Conservation (phyloP, 2,797 vertebrate genomes). For the Enteromius viviparus region DNA sequence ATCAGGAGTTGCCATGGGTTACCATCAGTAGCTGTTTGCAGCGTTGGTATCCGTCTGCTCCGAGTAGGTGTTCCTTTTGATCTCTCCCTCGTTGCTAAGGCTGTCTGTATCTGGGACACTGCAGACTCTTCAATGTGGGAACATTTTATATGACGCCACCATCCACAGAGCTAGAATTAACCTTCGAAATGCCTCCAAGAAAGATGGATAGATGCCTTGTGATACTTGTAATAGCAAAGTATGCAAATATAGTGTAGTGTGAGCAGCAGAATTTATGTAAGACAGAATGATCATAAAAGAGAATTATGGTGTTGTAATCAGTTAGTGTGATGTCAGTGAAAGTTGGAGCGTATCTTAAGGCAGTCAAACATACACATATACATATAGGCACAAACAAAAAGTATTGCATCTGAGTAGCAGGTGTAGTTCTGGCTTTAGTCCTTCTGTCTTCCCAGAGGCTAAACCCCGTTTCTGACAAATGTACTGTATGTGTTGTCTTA, state of each 20-base stretch:
- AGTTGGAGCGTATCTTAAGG: constrained; percentile 13
- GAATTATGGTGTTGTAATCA: constrained; percentile 1
- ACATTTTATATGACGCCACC: constrained; percentile 54
- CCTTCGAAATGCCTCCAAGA: constrained; percentile 38
- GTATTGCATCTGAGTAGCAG: constrained; percentile 40
- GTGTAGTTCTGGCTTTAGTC: constrained; percentile 46
- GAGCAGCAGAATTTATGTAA: not conserved
- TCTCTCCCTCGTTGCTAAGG: constrained; percentile 61
- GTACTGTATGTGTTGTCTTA: constrained; percentile 38
- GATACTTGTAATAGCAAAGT: constrained; percentile 15
- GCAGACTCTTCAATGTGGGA: constrained; percentile 60
- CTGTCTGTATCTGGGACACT: constrained; percentile 65
- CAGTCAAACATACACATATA: constrained; percentile 34
- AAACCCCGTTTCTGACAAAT: constrained; percentile 28
- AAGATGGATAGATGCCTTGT: constrained; percentile 5
- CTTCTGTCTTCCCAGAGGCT: constrained; percentile 42
- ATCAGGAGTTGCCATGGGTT: constrained; percentile 60
- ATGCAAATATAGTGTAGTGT: not conserved
- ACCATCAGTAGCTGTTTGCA: constrained; percentile 55
- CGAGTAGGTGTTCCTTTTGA: constrained; percentile 64
- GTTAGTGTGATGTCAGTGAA: not conserved
- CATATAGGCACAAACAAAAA: constrained; percentile 22
- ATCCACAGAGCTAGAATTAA: constrained; percentile 48
- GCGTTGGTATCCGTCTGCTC: constrained; percentile 53
- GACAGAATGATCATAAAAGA: constrained; percentile 3